Evolutionary conservation across 2,888 invertebrate genomes (phyloP), one percentile per base, ranked within the genome.

Genomic region (Torymus auratus): DNA sequence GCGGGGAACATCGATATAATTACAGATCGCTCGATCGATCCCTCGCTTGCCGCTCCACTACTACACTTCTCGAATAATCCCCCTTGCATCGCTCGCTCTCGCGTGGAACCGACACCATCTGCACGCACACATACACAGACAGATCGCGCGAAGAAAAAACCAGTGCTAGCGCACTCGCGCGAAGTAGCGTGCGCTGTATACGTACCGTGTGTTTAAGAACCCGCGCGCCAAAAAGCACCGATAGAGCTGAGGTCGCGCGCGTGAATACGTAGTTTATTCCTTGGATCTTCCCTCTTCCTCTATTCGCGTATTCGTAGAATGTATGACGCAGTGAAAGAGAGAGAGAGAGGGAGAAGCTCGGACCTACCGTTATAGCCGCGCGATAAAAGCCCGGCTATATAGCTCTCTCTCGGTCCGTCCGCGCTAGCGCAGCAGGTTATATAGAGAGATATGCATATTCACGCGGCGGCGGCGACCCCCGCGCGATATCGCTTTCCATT

Each of bases 401-500:
- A 28, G 28, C 28, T 28, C 28, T 28, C 7, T 28, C 28, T 28
- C 28, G 28, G 5, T 28, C 7, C 28, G 28, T 28, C 28, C 28
- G 28, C 28, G 7, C 28, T 5, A 2, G 7, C 28, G 28, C 28
- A 28, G 28, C 28, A 28, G 28, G 28, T 28, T 28, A 28, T 28
- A 28, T 28, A 28, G 28, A 28, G 28, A 28, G 28, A 69, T 56
- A 41, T 15, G 58, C 56, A 41, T 65, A 64, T 64, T 28, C 28
- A 65, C 23, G 52, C 64, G 73, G 13, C 13, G 23, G 7, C 28
- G 28, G 60, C 50, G 15, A 15, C 68, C n/a, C 67, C 52, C 60
- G 58, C 17, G 20, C 53, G 61, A 61, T 28, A 76, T 72, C 61
- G 62, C 61, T 72, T 72, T 72, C 72, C 62, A 60, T 71, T 52